These are phyloP conservation scores for Melanostoma scalare DNA, from an alignment of 2,888 invertebrate species.

Conservation along the genomic window DNA sequence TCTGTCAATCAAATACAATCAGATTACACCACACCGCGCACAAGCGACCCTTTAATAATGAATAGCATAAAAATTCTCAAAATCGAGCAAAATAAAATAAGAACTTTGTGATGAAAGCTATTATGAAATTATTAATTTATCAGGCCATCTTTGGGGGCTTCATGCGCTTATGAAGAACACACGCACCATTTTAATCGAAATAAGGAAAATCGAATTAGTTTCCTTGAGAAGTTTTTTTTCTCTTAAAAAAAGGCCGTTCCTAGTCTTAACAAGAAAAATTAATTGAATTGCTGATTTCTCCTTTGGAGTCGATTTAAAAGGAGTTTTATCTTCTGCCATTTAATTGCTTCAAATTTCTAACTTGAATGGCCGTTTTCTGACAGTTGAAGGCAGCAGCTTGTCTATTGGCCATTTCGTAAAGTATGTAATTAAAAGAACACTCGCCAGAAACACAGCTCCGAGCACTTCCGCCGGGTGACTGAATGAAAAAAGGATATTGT, in stretches of 20 bases:
- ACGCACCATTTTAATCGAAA: constrained; percentile 70
- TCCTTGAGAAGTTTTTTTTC: constrained; percentile 13
- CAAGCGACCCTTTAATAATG: constrained; percentile 61
- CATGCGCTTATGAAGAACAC: constrained; percentile 33
- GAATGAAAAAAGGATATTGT: constrained; percentile 46
- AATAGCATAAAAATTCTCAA: constrained; percentile 34
- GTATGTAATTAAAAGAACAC: constrained; percentile 62
- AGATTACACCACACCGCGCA: constrained; percentile 39
- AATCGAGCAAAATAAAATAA: constrained; percentile 14
- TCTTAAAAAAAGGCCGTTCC: constrained; percentile 29
- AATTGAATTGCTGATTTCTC: constrained; percentile 57
- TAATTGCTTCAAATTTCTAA: constrained; percentile 62
- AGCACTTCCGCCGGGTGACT: constrained; percentile 64
- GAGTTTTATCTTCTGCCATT: constrained; percentile 40
- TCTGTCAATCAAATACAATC: constrained; percentile 52
- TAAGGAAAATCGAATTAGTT: constrained; percentile 66
- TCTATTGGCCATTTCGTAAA: constrained; percentile 40
- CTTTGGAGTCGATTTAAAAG: constrained; percentile 49
- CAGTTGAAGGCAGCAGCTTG: not conserved
- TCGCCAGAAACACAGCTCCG: constrained; percentile 34
- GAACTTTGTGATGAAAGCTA: constrained; percentile 44
- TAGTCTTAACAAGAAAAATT: constrained; percentile 48
- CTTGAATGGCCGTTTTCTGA: constrained; percentile 6
- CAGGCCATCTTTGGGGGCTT: constrained; percentile 27
- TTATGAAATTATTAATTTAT: constrained; percentile 71